Evolutionary conservation across 2,888 invertebrate genomes (phyloP), one percentile per base, ranked within the genome.

Genomic region (Silvanus unidentatus): DNA sequence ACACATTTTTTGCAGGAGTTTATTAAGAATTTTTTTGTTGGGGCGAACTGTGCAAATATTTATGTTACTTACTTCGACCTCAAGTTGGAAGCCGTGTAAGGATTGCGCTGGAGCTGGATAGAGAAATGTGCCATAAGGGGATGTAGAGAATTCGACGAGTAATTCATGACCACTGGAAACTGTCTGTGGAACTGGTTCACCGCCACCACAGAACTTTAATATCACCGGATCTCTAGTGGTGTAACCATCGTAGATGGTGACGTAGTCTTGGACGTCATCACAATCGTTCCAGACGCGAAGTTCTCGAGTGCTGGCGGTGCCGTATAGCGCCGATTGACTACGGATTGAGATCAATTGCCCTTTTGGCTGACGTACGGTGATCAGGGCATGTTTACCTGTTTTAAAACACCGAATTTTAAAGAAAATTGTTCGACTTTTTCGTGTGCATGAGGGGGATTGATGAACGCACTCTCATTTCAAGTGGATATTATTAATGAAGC

Each of bases 131-230:
- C 92, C 92, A 68, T 85, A 92, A 4, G 91, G 88, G 13, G 91
- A 91, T 36, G 91, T 89, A 48, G 88, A 87, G 69, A 93, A 91
- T 73, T 91, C 91, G 16, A 93, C 90, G 53, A 93, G 76, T 58
- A 93, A 75, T 71, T 92, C 91, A 47, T 89, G 88, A 0, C 91
- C 89, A 66, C 90, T 91, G 53, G 90, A 90, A 57, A 88, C 82
- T 27, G 91, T 84, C 64, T 87, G 84, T 9, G 92, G 91, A 43
- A 92, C 86, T 2, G 88, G 80, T 62, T 90, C 88, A 29, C 90
- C 90, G 37, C 91, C 90, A 6, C 91, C 90, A 64, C 93, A 93
- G 73, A 93, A 93, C 73, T 89, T 88, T 57, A 92, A 74, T 62
- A 93, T 82, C 53, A 91, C 83, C 13, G 92, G 89, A 71, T 91